Evolutionary conservation across 2,113 vertebrate genomes (phyloP).

Genomic region (Seriola quinqueradiata): DNA sequence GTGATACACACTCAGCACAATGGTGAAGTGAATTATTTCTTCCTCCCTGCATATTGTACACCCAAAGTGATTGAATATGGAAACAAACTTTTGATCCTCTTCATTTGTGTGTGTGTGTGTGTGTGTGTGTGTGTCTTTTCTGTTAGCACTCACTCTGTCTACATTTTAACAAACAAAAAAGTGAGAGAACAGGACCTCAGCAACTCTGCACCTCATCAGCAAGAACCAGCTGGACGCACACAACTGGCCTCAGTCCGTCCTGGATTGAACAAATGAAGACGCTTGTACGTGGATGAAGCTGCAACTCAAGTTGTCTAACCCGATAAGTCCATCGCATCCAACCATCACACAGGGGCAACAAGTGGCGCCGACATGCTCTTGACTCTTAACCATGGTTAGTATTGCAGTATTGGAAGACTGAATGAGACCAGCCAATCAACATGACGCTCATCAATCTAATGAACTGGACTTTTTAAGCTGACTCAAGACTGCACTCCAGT

Average conservation of each 20-base stretch:
- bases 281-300: background rate
- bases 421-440: conserved; percentile 30
- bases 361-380: background rate
- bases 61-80: background rate
- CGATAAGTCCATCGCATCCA: background rate
- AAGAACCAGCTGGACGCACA: conserved; percentile 5
- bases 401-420: conserved; percentile 14
- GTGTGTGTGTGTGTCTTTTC: conserved; percentile 28
- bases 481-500: conserved; percentile 58
- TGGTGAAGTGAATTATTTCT: background rate
- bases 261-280: background rate
- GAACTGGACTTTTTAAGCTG: conserved; percentile 27
- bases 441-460: conserved; percentile 18
- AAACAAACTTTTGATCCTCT: conserved; percentile 14
- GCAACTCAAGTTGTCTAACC: background rate
- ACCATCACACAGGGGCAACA: background rate
- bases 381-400: conserved; percentile 1
- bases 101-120: conserved; percentile 38
- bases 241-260: background rate
- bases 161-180: background rate
- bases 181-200: conserved; percentile 19
- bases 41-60: background rate
- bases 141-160: conserved; percentile 24
- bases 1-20: background rate
- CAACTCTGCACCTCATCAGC: conserved; percentile 32